These are phyloP conservation scores for Psylliodes chrysocephalus DNA, from an alignment of 2,888 invertebrate species.

Conservation along the genomic window DNA sequence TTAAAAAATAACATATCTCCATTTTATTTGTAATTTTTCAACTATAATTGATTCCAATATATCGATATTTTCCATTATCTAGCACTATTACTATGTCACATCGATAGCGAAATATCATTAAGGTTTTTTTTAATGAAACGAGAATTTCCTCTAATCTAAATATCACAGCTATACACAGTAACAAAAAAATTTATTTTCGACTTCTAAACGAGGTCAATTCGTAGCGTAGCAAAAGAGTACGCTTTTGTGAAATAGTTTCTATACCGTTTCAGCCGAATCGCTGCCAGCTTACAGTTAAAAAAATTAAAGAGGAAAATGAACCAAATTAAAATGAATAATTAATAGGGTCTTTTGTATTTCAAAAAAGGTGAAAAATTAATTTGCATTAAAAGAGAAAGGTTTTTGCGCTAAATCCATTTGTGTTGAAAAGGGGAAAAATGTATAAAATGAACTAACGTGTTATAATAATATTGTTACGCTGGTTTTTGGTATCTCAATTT, in stretches of 20 bases:
- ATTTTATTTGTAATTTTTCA: no score
- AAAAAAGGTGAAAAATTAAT: conserved; percentile 14
- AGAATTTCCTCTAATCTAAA: no score
- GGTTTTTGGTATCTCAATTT: no score
- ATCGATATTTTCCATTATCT: no score
- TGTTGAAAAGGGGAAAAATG: neutral
- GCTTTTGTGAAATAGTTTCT: conserved; percentile 4
- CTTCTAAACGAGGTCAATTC: neutral
- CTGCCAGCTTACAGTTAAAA: neutral
- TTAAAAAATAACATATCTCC: no score
- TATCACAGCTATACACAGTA: no score
- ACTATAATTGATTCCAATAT: no score
- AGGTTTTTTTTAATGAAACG: no score
- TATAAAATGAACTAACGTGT: no score
- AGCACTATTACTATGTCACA: neutral
- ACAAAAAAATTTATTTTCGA: neutral
- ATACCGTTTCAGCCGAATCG: neutral
- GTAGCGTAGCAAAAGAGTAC: neutral
- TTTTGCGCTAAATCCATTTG: neutral
- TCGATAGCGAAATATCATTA: no score
- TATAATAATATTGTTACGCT: no score
- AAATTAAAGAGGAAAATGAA: conserved; percentile 3
- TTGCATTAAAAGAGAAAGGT: conserved; percentile 1
- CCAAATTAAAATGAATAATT: conserved; percentile 14
- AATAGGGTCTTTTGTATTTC: conserved; percentile 10